Percentiles rank a stretch among this genome's conserved stretches.
phyloP scores from a whole-genome alignment of 2,797 vertebrate genomes.

The Sebastes itinus region DNA sequence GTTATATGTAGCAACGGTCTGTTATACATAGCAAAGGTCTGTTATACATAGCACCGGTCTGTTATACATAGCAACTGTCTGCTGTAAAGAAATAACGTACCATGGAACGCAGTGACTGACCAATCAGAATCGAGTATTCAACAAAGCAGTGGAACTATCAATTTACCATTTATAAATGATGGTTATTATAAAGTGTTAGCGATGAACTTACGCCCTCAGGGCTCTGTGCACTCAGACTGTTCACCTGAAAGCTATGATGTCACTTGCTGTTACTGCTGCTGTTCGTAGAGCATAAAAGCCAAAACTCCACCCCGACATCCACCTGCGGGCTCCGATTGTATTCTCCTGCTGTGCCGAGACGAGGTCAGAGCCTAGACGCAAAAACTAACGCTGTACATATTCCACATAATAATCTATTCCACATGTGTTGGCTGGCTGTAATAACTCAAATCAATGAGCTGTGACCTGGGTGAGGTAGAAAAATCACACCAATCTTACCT shows the following conservation, averaged over 20 bases:
- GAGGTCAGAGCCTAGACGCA: not conserved
- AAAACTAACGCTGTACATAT: not conserved
- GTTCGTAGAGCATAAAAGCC: not conserved
- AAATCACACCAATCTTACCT: not conserved
- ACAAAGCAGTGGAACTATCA: no score
- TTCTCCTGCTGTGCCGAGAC: not conserved
- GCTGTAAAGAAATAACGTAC: no score
- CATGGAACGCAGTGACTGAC: no score
- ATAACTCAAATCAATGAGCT: conserved; percentile 1
- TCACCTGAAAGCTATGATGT: not conserved
- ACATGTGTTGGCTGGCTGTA: not conserved
- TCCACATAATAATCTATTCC: not conserved
- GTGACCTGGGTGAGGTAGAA: not conserved
- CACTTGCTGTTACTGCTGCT: not conserved
- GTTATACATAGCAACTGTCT: no score
- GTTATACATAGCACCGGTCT: no score
- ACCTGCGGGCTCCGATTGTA: not conserved
- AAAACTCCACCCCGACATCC: not conserved
- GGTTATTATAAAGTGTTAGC: no score
- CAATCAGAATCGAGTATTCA: no score
- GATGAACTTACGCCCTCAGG: not conserved
- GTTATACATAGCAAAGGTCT: no score
- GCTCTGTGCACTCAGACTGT: not conserved
- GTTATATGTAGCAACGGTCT: no score
- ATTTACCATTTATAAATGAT: no score